Percentiles rank a stretch among this genome's conserved stretches.
phyloP scores from a whole-genome alignment of 2,797 vertebrate genomes.

The Pseudochaenichthys georgianus region DNA sequence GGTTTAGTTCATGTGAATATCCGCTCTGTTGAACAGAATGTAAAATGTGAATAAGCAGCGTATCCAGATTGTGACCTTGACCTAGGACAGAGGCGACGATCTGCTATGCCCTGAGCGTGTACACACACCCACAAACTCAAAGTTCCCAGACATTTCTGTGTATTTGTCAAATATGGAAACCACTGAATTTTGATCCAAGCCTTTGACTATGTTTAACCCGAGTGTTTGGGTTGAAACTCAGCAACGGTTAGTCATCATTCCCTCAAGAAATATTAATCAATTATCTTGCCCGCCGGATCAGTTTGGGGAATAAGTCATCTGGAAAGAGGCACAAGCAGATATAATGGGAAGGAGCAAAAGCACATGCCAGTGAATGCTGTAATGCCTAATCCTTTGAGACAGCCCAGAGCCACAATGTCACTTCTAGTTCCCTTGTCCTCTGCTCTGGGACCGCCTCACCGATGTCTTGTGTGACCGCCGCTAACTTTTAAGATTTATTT shows the following conservation, averaged over 20 bases:
- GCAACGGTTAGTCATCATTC: constrained; percentile 86
- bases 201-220: constrained; percentile 72
- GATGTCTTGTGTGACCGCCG: constrained; percentile 80
- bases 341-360: constrained; percentile 84
- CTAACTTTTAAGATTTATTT: constrained; percentile 82
- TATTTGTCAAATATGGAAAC: constrained; percentile 62
- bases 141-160: constrained; percentile 47
- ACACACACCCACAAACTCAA: constrained; percentile 48
- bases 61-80: constrained; percentile 58
- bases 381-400: constrained; percentile 88
- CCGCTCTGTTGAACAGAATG: neutral
- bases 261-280: constrained; percentile 91
- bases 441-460: constrained; percentile 73
- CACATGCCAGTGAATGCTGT: constrained; percentile 87
- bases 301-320: constrained; percentile 88
- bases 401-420: constrained; percentile 87
- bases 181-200: constrained; percentile 60
- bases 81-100: constrained; percentile 19
- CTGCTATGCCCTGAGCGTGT: constrained; percentile 28
- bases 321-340: constrained; percentile 88
- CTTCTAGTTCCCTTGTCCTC: constrained; percentile 85
- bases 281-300: constrained; percentile 86
- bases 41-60: constrained; percentile 3
- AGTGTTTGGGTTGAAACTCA: constrained; percentile 82
- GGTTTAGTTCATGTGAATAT: constrained; percentile 4